Percentiles rank a stretch among this genome's conserved stretches.
Evolutionary conservation across 1,140 invertebrate genomes (phyloP).

Genomic region (Globodera rostochiensis): DNA sequence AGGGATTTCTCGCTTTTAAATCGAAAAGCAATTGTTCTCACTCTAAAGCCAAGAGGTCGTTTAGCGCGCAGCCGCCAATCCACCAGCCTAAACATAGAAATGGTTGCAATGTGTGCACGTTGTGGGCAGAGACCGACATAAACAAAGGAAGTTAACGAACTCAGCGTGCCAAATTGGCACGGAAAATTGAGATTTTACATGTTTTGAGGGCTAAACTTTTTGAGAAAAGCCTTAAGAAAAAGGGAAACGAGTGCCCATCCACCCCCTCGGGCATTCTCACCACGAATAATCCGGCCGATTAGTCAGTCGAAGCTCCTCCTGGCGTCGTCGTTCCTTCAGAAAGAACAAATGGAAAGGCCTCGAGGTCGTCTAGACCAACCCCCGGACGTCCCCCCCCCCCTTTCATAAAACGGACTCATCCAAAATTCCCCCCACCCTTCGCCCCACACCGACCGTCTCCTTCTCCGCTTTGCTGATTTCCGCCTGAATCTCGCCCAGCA

Average conservation of each 20-base stretch:
- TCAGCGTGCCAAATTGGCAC: too few species aligned
- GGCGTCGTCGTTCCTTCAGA: constrained; percentile 19
- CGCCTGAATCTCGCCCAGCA: constrained; percentile 24
- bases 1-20: neutral
- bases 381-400: neutral
- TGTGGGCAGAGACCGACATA: too few species aligned
- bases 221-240: too few species aligned
- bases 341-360: too few species aligned
- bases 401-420: neutral
- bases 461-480: constrained; percentile 19
- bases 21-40: neutral
- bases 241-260: neutral
- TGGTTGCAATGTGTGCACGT: neutral
- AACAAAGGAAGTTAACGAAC: too few species aligned
- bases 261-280: neutral
- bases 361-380: too few species aligned
- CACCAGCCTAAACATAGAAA: constrained; percentile 2
- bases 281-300: constrained; percentile 28
- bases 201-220: too few species aligned
- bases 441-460: neutral
- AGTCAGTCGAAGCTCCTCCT: constrained; percentile 16
- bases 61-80: constrained; percentile 29
- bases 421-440: too few species aligned
- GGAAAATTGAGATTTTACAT: too few species aligned
- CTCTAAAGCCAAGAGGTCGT: constrained; percentile 21